Evolutionary conservation across 2,113 vertebrate genomes (phyloP).

Genomic region (Lophura nycthemera): DNA sequence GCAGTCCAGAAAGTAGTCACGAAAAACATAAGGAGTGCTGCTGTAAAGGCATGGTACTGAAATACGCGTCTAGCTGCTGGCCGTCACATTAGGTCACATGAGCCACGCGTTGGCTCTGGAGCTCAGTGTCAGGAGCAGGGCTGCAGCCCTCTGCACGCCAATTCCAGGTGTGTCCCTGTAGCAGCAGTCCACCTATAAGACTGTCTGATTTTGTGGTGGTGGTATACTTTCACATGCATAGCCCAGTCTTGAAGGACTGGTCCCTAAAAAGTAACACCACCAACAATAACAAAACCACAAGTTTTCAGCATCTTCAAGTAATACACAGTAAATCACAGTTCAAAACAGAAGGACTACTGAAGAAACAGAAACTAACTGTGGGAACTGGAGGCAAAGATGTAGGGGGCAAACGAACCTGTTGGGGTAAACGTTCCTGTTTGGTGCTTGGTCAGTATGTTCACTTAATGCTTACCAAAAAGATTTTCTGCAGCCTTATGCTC

Average conservation of each 20-base stretch:
- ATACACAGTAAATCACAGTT: background rate
- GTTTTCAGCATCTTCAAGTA: background rate
- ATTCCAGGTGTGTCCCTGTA: background rate
- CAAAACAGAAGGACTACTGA: background rate
- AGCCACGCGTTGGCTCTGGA: background rate
- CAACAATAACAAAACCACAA: background rate
- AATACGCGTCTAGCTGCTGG: background rate
- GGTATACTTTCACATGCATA: background rate
- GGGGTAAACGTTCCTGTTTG: background rate
- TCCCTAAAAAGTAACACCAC: background rate
- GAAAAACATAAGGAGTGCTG: rapidly evolving
- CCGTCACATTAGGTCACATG: background rate
- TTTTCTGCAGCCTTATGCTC: background rate
- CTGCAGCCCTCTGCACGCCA: background rate
- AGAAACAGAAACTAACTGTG: background rate
- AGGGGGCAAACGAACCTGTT: background rate
- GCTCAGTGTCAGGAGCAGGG: rapidly evolving
- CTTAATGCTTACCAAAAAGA: background rate
- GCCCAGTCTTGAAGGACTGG: background rate
- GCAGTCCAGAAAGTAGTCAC: background rate
- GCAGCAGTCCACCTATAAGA: rapidly evolving
- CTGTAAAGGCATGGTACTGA: background rate
- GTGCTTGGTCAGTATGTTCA: background rate
- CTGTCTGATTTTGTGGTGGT: background rate
- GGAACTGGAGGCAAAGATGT: background rate